Evolutionary conservation across 2,888 invertebrate genomes (phyloP), one percentile per base, ranked within the genome.

Genomic region (Coelopa pilipes): DNA sequence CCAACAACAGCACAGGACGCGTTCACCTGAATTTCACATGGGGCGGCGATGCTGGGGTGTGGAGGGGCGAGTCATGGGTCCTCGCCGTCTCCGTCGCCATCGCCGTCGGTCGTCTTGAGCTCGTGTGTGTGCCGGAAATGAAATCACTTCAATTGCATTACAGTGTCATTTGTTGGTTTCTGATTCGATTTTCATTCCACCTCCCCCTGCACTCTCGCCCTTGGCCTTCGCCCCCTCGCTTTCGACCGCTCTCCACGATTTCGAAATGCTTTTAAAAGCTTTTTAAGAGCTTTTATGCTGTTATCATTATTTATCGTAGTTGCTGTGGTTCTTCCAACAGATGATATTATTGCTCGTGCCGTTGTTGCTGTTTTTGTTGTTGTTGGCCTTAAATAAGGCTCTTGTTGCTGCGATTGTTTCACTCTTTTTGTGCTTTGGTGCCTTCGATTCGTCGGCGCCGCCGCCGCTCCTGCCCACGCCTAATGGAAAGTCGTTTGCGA

Each of bases 111-210:
- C 21, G 60, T 60, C 15, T 34, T 45, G 45, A 12, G 13, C 13
- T 62, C 15, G n/a, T 62, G 9, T 62, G 62, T 12, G 21, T 15
- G 50, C 50, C 12, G 50, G 53, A 70, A 70, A 70, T 70, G 12
- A 70, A 70, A 70, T 70, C 62, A 70, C 49, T 62, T 62, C 62
- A 70, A 53, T 62, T 70, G 63, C 49, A 63, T 70, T 70, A 34
- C n/a, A 53, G 50, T 53, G 15, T 59, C n/a, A 59, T 69, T 47
- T 69, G 55, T 69, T 67, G 46, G 68, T 55, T 68, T 53, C 53
- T 53, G 53, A 15, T 68, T 46, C 24, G 17, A 19, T 24, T 70
- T 15, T 24, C 24, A 15, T 62, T 62, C 3, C 15, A 7, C 60
- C 24, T 12, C 60, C 7, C 34, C 12, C 15, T 9, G 17, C 17